Percentiles rank a stretch among this genome's conserved stretches.
Evolutionary conservation across 2,113 vertebrate genomes (phyloP).

Genomic region (Macrotis lagotis): DNA sequence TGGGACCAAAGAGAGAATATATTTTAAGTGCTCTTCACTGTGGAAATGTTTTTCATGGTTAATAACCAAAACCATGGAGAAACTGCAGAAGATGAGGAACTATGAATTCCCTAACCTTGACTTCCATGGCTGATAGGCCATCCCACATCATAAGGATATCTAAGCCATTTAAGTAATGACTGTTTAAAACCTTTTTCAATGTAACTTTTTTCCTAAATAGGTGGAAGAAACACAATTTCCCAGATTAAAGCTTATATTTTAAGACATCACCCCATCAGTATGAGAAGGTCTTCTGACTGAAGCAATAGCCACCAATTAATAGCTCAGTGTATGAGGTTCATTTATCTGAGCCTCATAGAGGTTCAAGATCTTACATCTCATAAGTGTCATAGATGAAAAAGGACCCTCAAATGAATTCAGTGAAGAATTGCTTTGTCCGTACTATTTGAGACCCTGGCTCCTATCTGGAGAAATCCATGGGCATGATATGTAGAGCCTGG

Average conservation of each 20-base stretch:
- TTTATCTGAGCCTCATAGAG: neutral
- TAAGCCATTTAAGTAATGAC: neutral
- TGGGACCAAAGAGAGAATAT: neutral
- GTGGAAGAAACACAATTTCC: neutral
- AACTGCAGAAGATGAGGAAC: neutral
- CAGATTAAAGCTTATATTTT: neutral
- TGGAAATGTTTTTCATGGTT: neutral
- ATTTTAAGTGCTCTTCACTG: neutral
- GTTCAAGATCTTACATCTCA: neutral
- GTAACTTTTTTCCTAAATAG: neutral
- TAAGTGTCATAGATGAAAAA: neutral
- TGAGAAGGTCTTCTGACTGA: neutral
- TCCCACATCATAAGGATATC: too few species aligned
- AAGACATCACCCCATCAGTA: neutral
- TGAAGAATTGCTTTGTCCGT: neutral
- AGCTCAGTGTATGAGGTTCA: neutral
- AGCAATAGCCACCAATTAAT: neutral
- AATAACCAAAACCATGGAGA: neutral
- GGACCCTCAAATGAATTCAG: neutral
- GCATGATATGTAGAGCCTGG: neutral
- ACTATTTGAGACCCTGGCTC: neutral
- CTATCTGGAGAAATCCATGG: neutral
- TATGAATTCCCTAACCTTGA: neutral
- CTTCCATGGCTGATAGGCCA: neutral
- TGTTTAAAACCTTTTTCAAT: neutral